phyloP scores from a whole-genome alignment of 2,888 invertebrate genomes.

The Coleophora deauratella region DNA sequence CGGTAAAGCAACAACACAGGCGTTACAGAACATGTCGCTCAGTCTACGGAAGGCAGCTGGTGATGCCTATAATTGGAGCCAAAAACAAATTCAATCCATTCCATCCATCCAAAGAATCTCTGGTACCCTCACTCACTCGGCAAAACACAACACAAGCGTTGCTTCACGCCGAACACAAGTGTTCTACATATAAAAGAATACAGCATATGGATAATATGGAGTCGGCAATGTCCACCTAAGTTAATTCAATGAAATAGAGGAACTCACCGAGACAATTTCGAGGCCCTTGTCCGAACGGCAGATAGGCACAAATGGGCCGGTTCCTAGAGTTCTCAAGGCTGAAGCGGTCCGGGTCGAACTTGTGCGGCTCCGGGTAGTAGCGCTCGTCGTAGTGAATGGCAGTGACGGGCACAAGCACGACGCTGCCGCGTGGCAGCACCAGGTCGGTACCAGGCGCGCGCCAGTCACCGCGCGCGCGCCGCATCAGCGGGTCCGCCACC shows the following conservation, averaged over 20 bases:
- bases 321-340: constrained; percentile 16
- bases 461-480: constrained; percentile 35
- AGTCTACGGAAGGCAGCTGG: background rate
- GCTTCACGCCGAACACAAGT: too few species aligned
- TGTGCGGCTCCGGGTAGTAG: constrained; percentile 30
- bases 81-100: too few species aligned
- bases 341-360: constrained; percentile 32
- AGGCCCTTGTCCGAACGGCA: constrained; percentile 22
- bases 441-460: constrained; percentile 33
- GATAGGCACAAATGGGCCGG: constrained; percentile 14
- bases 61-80: background rate
- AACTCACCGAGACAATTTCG: constrained; percentile 19
- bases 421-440: constrained; percentile 12
- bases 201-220: background rate
- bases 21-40: background rate
- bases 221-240: background rate
- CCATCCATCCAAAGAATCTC: too few species aligned
- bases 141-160: too few species aligned
- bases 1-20: background rate
- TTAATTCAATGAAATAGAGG: background rate
- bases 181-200: background rate
- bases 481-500: constrained; percentile 39
- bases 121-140: too few species aligned
- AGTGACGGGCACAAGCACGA: constrained; percentile 27
- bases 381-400: constrained; percentile 44